Percentiles rank a stretch among this genome's conserved stretches.
Evolutionary conservation across 1,140 invertebrate species (phyloP).

Genomic region (Polyergus mexicanus): DNA sequence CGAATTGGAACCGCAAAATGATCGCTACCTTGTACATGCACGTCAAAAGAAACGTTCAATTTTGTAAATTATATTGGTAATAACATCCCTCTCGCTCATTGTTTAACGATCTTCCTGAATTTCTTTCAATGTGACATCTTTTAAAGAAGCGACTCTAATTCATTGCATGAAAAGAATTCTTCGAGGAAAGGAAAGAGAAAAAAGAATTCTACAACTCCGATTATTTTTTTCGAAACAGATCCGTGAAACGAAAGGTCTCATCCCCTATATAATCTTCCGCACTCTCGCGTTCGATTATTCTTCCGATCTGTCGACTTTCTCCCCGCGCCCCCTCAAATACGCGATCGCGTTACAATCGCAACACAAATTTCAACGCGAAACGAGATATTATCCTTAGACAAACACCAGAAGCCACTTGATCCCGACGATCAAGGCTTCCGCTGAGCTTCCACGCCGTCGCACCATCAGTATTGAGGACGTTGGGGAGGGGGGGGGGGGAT

Average conservation of each 20-base stretch:
- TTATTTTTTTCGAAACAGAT: not conserved
- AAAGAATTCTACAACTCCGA: not conserved
- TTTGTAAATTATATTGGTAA: not conserved
- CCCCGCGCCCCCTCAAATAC: constrained; percentile 20
- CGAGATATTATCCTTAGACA: constrained; percentile 45
- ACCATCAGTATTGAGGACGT: constrained; percentile 2
- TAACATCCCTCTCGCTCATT: not conserved
- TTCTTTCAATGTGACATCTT: not conserved
- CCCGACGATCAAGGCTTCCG: constrained; percentile 27
- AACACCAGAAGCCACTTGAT: constrained; percentile 56
- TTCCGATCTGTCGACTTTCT: constrained; percentile 33
- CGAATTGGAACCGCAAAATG: not conserved
- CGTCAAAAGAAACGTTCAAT: not conserved
- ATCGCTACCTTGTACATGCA: not conserved
- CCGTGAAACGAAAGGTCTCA: not conserved
- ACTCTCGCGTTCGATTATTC: constrained; percentile 28
- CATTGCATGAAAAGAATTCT: not conserved
- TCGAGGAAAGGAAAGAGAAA: not conserved
- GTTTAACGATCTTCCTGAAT: not conserved
- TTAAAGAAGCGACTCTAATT: not conserved
- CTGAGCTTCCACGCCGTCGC: constrained; percentile 21
- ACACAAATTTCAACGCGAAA: constrained; percentile 55
- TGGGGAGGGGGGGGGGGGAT: constrained; percentile 1
- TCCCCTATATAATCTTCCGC: constrained; percentile 26
- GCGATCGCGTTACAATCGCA: constrained; percentile 57